Base-by-base conservation (phyloP, 2,113 vertebrate genomes). In the Chaenocephalus aceratus region DNA sequence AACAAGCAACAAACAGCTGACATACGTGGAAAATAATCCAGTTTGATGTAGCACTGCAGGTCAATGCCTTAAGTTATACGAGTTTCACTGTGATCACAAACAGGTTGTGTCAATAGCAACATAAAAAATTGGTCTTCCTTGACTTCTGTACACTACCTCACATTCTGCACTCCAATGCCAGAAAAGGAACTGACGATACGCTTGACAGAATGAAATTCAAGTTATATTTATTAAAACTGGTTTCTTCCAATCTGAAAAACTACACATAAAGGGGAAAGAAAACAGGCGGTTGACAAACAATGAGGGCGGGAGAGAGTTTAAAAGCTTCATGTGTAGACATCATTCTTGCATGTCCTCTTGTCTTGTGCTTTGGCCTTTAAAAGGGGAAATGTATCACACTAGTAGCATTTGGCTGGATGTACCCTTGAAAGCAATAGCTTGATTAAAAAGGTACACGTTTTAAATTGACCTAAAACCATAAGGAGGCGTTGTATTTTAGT, bases 361-460 rank as follows among this genome's bases (percentile, higher is more conserved):
- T 92, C 66, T 93, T 94, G 94, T 96, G 94, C 94, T 95, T 95
- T 95, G 94, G 94, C 91, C 92, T 94, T 92, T 83, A 87, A 91
- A 90, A 90, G 88, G 84, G 58, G 45, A 72, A 82, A 92, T 82
- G 80, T 86, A 85, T 85, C 62, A 58, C 49, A 84, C 63, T 52
- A 36, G 67, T 85, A 79, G 88, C 82, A 54, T 88, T 83, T 82
- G 80, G 85, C 80, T 83, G 72, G 73, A 91, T 85, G 81, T 82
- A 86, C 83, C 82, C 72, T 69, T 0, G 16, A 77, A 23, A 83
- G 63, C n/a, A 69, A 75, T 45, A 73, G 65, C 67, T 85, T 67
- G 15, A 69, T 56, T 41, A 52, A 36, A 71, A 73, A 72, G 58
- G 45, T 74, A 88, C 16, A 78, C 13, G 51, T 53, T 78, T 74